A percentile compares a stretch with the other conserved stretches of the same genome.
phyloP scores from a whole-genome alignment of 2,113 vertebrate genomes.

The Nansenia antarctica region DNA sequence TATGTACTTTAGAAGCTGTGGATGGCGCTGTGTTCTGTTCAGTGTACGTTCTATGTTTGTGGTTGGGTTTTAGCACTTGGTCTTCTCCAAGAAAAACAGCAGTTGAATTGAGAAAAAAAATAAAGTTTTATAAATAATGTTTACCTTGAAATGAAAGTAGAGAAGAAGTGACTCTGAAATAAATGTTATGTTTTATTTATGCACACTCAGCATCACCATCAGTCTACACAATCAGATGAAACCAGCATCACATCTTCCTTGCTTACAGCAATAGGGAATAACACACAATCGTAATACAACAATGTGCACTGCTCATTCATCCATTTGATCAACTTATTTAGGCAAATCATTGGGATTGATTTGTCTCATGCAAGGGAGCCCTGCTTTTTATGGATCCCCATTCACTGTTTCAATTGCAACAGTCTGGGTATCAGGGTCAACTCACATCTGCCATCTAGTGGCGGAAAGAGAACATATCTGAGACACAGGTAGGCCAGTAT shows the following conservation, averaged over 20 bases:
- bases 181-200: neutral
- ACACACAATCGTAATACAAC: too few relatives aligned
- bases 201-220: neutral
- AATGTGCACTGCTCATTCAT: too few relatives aligned
- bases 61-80: conserved; percentile 66
- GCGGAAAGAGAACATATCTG: neutral
- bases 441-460: conserved; percentile 54
- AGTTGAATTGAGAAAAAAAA: conserved; percentile 66
- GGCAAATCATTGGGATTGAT: conserved; percentile 16
- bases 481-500: neutral
- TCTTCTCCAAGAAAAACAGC: conserved; percentile 53
- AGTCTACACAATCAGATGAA: too few relatives aligned
- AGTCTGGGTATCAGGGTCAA: neutral
- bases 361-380: too few relatives aligned
- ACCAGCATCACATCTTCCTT: too few relatives aligned
- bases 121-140: conserved; percentile 78
- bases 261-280: too few relatives aligned
- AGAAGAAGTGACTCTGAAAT: neutral
- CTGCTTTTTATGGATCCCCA: too few relatives aligned
- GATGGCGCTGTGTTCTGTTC: conserved; percentile 64
- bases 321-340: too few relatives aligned
- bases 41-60: conserved; percentile 66
- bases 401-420: too few relatives aligned
- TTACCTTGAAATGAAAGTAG: conserved; percentile 4
- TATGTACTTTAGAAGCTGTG: conserved; percentile 60